Conservation (phyloP, 2,888 invertebrate genomes). For the Drepanosiphum platanoidis region DNA sequence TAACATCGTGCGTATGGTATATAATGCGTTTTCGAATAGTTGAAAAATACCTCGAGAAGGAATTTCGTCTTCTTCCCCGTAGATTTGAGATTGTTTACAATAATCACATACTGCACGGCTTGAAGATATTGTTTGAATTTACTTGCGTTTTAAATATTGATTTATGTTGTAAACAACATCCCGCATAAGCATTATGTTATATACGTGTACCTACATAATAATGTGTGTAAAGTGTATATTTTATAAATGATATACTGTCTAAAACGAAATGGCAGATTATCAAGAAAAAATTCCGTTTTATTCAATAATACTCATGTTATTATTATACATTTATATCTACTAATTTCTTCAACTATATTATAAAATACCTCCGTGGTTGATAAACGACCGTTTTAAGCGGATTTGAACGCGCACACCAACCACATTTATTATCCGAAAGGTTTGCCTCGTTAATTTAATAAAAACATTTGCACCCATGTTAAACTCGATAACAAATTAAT, state of each 20-base stretch:
- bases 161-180: background rate
- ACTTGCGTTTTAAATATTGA: conserved; percentile 1
- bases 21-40: background rate
- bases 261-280: background rate
- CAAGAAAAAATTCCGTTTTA: conserved; percentile 20
- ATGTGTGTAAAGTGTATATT: background rate
- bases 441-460: too few relatives aligned
- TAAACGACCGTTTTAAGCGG: background rate
- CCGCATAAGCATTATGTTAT: background rate
- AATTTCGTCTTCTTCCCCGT: background rate
- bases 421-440: too few relatives aligned
- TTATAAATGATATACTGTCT: background rate
- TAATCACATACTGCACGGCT: background rate
- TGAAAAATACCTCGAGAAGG: background rate
- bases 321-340: background rate
- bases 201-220: too few relatives aligned
- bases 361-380: background rate
- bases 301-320: background rate
- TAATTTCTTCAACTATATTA: background rate
- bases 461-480: too few relatives aligned
- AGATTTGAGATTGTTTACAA: background rate
- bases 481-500: background rate
- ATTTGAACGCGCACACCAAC: too few relatives aligned
- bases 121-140: background rate
- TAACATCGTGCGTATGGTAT: background rate